Evolutionary conservation across 1,140 invertebrate species (phyloP).

Genomic region (Leptinotarsa texana): DNA sequence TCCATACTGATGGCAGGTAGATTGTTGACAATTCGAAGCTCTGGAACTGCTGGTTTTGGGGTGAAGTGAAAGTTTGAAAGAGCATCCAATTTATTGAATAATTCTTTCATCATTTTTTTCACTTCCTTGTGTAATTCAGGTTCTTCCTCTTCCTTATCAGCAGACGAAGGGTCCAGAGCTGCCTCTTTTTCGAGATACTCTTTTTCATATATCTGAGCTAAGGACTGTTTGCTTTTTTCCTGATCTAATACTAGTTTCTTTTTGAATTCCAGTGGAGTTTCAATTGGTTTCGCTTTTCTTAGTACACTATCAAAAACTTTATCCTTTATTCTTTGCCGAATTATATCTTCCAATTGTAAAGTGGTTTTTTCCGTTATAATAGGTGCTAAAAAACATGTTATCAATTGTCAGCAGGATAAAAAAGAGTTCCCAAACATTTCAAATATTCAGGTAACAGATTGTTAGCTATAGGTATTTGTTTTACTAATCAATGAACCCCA

Average conservation of each 20-base stretch:
- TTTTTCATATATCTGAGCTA: conserved; percentile 94
- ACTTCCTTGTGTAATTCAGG: conserved; percentile 79
- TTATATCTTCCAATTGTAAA: conserved; percentile 85
- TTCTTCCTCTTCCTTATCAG: conserved; percentile 68
- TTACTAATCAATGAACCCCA: too few species aligned
- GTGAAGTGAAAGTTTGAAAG: conserved; percentile 94
- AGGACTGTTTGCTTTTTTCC: conserved; percentile 92
- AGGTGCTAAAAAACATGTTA: conserved; percentile 63
- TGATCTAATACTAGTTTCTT: conserved; percentile 90
- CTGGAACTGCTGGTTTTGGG: conserved; percentile 81
- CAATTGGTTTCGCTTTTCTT: conserved; percentile 83
- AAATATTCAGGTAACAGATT: neutral
- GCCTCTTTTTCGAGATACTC: conserved; percentile 86
- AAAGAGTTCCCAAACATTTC: neutral
- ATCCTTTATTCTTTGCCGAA: conserved; percentile 90
- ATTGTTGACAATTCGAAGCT: conserved; percentile 90
- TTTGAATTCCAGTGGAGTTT: conserved; percentile 84
- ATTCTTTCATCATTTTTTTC: conserved; percentile 69
- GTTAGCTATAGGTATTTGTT: neutral
- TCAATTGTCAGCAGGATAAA: neutral
- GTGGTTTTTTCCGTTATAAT: conserved; percentile 91
- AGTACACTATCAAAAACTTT: conserved; percentile 95
- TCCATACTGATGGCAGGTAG: conserved; percentile 91
- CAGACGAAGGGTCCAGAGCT: conserved; percentile 63
- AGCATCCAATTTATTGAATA: conserved; percentile 90